phyloP scores from a whole-genome alignment of 2,888 invertebrate genomes.

The Cheilosia grossa region DNA sequence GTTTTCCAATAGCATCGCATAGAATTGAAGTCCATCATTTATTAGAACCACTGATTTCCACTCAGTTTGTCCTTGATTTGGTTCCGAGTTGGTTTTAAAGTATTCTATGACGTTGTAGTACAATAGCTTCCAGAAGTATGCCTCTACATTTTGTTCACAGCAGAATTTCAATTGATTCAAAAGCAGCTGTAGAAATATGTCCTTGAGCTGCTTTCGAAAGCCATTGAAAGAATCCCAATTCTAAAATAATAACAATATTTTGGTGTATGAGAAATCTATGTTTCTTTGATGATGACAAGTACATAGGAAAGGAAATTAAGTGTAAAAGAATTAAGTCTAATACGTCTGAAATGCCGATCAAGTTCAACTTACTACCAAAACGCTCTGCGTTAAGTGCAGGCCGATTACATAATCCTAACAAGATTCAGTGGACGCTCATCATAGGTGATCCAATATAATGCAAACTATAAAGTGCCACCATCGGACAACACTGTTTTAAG shows the following conservation, averaged over 20 bases:
- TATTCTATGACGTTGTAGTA: constrained; percentile 95
- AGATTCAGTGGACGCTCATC: too few relatives aligned
- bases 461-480: too few relatives aligned
- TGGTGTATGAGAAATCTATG: too few relatives aligned
- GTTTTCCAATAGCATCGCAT: constrained; percentile 88
- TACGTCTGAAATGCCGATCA: too few relatives aligned
- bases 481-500: too few relatives aligned
- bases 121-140: constrained; percentile 95
- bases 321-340: too few relatives aligned
- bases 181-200: constrained; percentile 87
- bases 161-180: constrained; percentile 93
- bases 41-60: constrained; percentile 86
- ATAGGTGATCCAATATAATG: too few relatives aligned
- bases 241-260: constrained; percentile 75
- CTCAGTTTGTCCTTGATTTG: constrained; percentile 88
- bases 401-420: too few relatives aligned
- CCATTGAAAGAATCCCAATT: constrained; percentile 88
- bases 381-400: too few relatives aligned
- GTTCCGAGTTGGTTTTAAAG: constrained; percentile 85
- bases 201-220: constrained; percentile 86
- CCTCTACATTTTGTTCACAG: constrained; percentile 93
- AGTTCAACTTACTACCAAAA: too few relatives aligned
- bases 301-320: too few relatives aligned
- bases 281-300: too few relatives aligned
- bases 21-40: constrained; percentile 91